Conservation (phyloP, 2,797 vertebrate genomes). For the Ceyx erithaca region DNA sequence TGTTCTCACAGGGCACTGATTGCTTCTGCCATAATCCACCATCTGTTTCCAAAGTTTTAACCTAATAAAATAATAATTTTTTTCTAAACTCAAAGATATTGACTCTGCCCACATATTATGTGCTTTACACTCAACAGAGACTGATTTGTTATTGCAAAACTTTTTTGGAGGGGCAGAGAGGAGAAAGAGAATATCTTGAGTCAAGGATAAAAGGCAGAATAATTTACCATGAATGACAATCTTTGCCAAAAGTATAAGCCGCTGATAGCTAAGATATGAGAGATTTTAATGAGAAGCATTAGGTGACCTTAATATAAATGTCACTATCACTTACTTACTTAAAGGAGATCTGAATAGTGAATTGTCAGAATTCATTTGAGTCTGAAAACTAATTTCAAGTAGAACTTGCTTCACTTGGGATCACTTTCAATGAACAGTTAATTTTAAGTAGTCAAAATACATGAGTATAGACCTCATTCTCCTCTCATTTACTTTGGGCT, state of each 20-base stretch:
- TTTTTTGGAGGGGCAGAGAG: background rate
- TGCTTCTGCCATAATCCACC: background rate
- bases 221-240: background rate
- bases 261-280: background rate
- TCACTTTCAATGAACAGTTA: background rate
- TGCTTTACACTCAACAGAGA: background rate
- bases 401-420: background rate
- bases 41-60: background rate
- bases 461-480: background rate
- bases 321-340: slow-evolving; percentile 27
- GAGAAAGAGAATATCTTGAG: background rate
- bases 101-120: background rate
- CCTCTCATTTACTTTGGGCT: background rate
- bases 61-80: background rate
- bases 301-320: slow-evolving; percentile 42
- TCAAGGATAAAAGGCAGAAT: background rate
- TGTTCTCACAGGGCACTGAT: background rate
- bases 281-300: slow-evolving; percentile 30
- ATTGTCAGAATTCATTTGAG: slow-evolving; percentile 28
- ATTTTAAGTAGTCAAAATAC: background rate
- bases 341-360: slow-evolving; percentile 9
- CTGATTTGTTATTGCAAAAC: background rate
- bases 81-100: background rate
- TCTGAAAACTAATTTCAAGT: slow-evolving; percentile 46
- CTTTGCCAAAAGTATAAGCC: slow-evolving; percentile 11